These are phyloP conservation scores for Carduelis carduelis DNA, from an alignment of 2,797 vertebrate genomes.

Conservation along the genomic window DNA sequence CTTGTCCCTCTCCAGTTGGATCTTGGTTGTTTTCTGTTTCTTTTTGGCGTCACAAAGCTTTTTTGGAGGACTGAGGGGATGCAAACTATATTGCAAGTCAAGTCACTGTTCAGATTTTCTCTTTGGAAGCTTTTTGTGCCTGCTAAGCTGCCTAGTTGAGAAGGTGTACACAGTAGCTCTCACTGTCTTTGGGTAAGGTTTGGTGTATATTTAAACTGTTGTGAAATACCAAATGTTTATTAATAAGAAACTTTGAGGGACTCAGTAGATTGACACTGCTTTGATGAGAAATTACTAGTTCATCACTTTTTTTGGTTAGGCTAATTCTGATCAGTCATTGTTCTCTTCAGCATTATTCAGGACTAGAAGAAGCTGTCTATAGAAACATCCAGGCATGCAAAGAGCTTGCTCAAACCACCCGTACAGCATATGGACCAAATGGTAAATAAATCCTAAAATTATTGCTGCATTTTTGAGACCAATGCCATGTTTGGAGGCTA, in stretches of 20 bases:
- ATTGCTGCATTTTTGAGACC: neutral
- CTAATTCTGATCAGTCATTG: neutral
- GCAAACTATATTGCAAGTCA: neutral
- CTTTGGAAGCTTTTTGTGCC: neutral
- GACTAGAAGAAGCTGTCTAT: conserved; percentile 94
- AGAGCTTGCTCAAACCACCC: conserved; percentile 94
- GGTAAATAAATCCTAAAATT: conserved; percentile 75
- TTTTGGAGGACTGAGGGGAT: neutral
- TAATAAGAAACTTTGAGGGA: neutral
- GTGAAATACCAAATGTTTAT: neutral
- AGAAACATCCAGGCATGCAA: conserved; percentile 97
- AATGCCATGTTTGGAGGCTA: neutral
- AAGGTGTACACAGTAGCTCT: neutral
- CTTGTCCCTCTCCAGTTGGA: rapidly evolving
- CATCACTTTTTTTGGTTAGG: neutral
- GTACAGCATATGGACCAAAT: conserved; percentile 95
- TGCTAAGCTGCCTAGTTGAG: neutral
- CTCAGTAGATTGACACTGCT: neutral
- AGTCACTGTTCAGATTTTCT: neutral
- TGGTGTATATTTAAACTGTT: neutral
- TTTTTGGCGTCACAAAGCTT: neutral
- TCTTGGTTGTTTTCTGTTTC: neutral
- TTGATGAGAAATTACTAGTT: neutral
- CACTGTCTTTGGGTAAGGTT: neutral
- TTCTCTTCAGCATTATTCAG: conserved; percentile 88